phyloP scores from a whole-genome alignment of 2,888 invertebrate genomes.

The Nysson spinosus region DNA sequence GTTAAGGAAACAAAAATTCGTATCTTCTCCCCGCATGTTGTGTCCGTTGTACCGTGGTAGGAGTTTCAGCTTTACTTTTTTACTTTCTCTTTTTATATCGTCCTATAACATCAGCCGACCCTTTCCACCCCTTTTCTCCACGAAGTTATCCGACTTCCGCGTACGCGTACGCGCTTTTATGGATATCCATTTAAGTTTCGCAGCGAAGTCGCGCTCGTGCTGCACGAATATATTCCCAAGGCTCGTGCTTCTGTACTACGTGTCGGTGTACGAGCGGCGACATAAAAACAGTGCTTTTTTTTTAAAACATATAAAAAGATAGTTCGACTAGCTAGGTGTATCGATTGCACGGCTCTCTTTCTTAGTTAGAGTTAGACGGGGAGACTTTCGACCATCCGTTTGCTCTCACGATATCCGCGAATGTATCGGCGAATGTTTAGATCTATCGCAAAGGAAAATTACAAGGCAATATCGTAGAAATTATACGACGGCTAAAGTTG shows the following conservation, averaged over 20 bases:
- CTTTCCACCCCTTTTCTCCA: slow-evolving; percentile 37
- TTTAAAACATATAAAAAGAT: slow-evolving; percentile 16
- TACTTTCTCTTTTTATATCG: slow-evolving; percentile 52
- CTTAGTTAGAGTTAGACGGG: neutral
- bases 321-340: neutral
- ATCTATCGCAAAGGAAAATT: slow-evolving; percentile 46
- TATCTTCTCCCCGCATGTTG: slow-evolving; percentile 26
- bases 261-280: slow-evolving; percentile 15
- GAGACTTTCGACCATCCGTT: slow-evolving; percentile 43
- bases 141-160: slow-evolving; percentile 52
- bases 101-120: slow-evolving; percentile 31
- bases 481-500: slow-evolving; percentile 13
- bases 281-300: slow-evolving; percentile 28
- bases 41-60: slow-evolving; percentile 24
- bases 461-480: slow-evolving; percentile 26
- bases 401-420: slow-evolving; percentile 49
- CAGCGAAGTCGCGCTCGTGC: slow-evolving; percentile 24
- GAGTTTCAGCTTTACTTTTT: slow-evolving; percentile 43
- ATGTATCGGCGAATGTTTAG: slow-evolving; percentile 49
- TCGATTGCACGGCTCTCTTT: neutral
- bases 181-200: slow-evolving; percentile 55
- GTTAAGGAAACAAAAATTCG: slow-evolving; percentile 31
- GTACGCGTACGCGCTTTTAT: slow-evolving; percentile 53
- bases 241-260: slow-evolving; percentile 8
- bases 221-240: slow-evolving; percentile 5